phyloP scores from a whole-genome alignment of 2,888 invertebrate species.

The Leptothorax acervorum region DNA sequence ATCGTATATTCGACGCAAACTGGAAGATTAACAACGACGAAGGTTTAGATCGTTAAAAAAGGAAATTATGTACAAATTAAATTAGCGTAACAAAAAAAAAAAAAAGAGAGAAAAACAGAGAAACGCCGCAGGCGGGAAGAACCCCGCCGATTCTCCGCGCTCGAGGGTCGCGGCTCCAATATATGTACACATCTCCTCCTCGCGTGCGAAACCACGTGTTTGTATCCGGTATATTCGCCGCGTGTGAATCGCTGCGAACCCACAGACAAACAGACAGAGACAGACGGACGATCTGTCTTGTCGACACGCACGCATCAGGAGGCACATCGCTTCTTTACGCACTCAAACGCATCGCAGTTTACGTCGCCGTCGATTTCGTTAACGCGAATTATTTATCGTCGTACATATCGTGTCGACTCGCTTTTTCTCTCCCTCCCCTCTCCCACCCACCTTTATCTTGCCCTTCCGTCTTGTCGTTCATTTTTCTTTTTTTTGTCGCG shows the following conservation, averaged over 20 bases:
- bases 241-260: not conserved
- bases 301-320: conserved; percentile 6
- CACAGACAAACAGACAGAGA: not conserved
- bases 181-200: conserved; percentile 18
- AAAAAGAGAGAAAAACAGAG: not conserved
- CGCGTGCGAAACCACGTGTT: not conserved
- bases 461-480: conserved; percentile 8
- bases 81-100: conserved; percentile 28
- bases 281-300: conserved; percentile 1
- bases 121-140: conserved; percentile 23
- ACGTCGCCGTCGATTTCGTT: not conserved
- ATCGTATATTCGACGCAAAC: conserved; percentile 15
- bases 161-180: not conserved
- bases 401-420: conserved; percentile 13
- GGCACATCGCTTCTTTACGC: conserved; percentile 26
- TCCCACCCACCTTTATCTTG: not conserved
- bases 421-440: not conserved
- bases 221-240: not conserved
- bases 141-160: conserved; percentile 68
- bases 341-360: conserved; percentile 24
- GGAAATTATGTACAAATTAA: conserved; percentile 53
- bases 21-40: conserved; percentile 50
- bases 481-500: conserved; percentile 29
- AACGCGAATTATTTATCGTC: conserved; percentile 27
- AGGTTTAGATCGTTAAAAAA: conserved; percentile 6